Percentiles rank a stretch among this genome's conserved stretches.
phyloP scores from a whole-genome alignment of 2,888 invertebrate genomes.

The Nomada fabriciana region DNA sequence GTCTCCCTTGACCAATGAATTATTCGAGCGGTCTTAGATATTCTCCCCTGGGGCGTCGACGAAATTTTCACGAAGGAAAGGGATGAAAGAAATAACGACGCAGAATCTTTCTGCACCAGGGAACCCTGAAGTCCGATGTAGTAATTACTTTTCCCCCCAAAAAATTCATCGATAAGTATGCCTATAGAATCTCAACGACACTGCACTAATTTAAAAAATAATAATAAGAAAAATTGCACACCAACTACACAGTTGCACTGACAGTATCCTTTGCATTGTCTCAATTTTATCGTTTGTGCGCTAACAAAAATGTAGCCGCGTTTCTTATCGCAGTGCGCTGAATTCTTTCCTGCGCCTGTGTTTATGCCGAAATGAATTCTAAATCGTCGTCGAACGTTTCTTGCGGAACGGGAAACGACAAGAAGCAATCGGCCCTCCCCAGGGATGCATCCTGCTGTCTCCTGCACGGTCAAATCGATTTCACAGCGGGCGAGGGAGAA shows the following conservation, averaged over 20 bases:
- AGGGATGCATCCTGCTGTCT: neutral
- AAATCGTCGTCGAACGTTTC: neutral
- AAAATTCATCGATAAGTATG: too few species aligned
- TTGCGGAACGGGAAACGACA: conserved; percentile 16
- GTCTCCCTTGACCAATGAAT: conserved; percentile 32
- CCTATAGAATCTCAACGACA: too few species aligned
- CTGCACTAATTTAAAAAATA: too few species aligned
- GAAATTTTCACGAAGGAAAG: neutral
- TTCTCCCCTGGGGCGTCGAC: too few species aligned
- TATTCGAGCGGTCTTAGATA: conserved; percentile 23
- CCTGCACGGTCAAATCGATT: conserved; percentile 46
- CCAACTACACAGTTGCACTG: too few species aligned
- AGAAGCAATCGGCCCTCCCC: neutral
- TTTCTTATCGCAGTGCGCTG: too few species aligned
- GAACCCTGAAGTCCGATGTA: neutral
- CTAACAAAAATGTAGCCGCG: too few species aligned
- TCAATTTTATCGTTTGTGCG: too few species aligned
- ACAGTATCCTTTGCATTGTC: too few species aligned
- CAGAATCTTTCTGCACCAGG: neutral
- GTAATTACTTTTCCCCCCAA: neutral
- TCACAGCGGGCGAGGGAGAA: conserved; percentile 33
- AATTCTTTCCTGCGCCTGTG: too few species aligned
- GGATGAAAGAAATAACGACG: neutral
- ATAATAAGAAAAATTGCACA: too few species aligned
- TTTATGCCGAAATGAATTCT: neutral